Evolutionary conservation across 2,888 invertebrate genomes (phyloP), one percentile per base, ranked within the genome.

Genomic region (Kryphioiulus occultus): DNA sequence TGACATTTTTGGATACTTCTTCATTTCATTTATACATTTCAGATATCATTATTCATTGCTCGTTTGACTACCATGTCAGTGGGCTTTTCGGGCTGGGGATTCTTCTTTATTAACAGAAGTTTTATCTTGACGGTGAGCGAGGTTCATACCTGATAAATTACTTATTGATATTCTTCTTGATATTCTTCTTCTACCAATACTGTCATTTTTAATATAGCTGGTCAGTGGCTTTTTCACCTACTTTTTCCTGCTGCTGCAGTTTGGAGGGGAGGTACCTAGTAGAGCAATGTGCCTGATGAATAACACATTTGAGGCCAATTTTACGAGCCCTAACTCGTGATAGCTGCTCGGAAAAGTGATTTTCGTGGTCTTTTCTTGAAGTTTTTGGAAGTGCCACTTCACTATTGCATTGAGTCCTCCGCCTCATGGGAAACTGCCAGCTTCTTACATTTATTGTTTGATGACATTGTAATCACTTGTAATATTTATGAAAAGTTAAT

Each of bases 161-260:
- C 15, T 1, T 15, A 7, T 59, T 19, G 2, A 47, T 47, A 59
- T 59, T 15, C 2, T n/a, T 59, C 9, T n/a, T n/a, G n/a, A 19
- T 59, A 22, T 39, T 39, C 5, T 59, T 47, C 47, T 15, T 1
- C 5, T 47, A 47, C 47, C 47, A 82, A 82, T 82, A 10, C 10
- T 82, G 35, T 85, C 12, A 85, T 32, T 1, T 19, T 19, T 19
- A 42, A 19, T 85, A 42, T 85, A 85, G 85, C 30, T 85, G 1
- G n/a, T 85, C 17, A 47, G 85, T 7, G 85, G 42, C 26, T 39
- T 85, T n/a, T 85, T 85, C 44, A 44, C 85, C 19, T 85, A 85
- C 22, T 85, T 85, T 22, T 44, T 85, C 22, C 42, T 85, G 44
- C 44, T 85, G 4, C 83, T 83, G 83, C 83, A 83, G 83, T 83